Evolutionary conservation across 2,797 vertebrate genomes (phyloP).

Genomic region (Pseudomugil tenellus): DNA sequence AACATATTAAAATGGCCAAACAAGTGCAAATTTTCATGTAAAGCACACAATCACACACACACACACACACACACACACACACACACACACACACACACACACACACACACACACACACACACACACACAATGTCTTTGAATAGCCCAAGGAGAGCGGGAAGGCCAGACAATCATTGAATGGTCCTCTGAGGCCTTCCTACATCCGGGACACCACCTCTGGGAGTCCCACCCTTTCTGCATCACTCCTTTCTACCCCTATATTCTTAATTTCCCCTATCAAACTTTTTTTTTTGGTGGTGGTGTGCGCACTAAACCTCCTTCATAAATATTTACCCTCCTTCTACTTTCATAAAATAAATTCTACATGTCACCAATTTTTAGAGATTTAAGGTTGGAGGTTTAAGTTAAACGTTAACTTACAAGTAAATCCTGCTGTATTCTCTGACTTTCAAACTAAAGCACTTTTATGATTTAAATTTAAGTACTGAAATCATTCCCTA

Average conservation of each 20-base stretch:
- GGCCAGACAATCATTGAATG: conserved; percentile 72
- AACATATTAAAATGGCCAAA: conserved; percentile 19
- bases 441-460: not conserved
- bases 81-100: not conserved
- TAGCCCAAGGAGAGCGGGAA: conserved; percentile 55
- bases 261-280: not conserved
- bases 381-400: not conserved
- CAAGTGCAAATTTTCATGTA: not conserved
- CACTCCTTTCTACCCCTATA: conserved; percentile 21
- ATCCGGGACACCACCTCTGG: conserved; percentile 71
- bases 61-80: not conserved
- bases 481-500: not conserved
- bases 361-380: too few relatives aligned
- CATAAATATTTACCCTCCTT: conserved; percentile 2
- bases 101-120: not conserved
- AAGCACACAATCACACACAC: not conserved
- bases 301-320: not conserved
- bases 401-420: not conserved
- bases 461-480: not conserved
- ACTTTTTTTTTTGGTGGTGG: not conserved
- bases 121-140: conserved; percentile 64
- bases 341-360: not conserved
- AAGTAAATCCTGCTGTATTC: not conserved
- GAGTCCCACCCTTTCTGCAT: conserved; percentile 48
- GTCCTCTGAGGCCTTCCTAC: conserved; percentile 65